A percentile compares a stretch with the other conserved stretches of the same genome.
phyloP scores from a whole-genome alignment of 2,888 invertebrate species.

The Magallana nippona region DNA sequence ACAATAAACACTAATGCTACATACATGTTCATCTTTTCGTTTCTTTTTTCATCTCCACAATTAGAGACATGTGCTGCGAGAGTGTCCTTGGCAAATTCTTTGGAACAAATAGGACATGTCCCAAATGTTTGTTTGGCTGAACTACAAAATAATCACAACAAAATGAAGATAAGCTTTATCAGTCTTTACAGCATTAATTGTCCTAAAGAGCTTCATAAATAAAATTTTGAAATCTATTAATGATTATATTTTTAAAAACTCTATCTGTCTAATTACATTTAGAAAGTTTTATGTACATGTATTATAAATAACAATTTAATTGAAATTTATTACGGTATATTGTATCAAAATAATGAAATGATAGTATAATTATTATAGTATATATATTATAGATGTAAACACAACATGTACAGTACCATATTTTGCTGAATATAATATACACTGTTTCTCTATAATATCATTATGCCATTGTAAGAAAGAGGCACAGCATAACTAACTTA shows the following conservation, averaged over 20 bases:
- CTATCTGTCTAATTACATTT: not conserved
- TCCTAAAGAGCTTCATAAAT: constrained; percentile 14
- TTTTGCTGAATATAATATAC: not conserved
- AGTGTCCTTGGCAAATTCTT: constrained; percentile 15
- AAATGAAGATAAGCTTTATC: not conserved
- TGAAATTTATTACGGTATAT: too few species aligned
- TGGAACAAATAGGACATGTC: constrained; percentile 6
- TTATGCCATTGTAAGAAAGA: not conserved
- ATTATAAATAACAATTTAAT: too few species aligned
- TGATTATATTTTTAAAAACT: not conserved
- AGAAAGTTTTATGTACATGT: too few species aligned
- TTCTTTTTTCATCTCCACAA: constrained; percentile 10
- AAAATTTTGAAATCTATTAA: constrained; percentile 4
- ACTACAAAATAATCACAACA: not conserved
- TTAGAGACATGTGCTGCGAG: constrained; percentile 11
- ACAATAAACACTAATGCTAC: not conserved
- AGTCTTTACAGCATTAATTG: not conserved
- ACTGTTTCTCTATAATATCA: not conserved
- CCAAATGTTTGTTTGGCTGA: constrained; percentile 12
- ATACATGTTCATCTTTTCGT: constrained; percentile 2
- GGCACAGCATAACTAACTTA: not conserved
- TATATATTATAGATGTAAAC: constrained; percentile 14
- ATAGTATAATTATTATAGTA: too few species aligned
- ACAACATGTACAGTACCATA: not conserved
- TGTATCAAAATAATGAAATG: not conserved